Base-by-base conservation (phyloP, 2,888 invertebrate species). In the Cosmorhoe ocellata region DNA sequence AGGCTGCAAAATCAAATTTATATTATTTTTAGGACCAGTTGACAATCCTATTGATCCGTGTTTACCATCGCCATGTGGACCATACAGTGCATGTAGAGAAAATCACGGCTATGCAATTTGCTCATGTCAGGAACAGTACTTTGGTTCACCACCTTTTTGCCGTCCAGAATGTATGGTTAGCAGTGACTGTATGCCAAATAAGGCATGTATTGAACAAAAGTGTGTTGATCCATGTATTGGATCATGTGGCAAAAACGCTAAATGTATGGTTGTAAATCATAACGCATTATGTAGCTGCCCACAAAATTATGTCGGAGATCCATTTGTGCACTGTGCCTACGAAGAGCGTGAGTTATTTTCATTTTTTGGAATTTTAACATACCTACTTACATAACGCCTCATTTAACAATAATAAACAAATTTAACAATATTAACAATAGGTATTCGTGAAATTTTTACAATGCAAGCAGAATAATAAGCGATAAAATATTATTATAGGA, bases 271-370 rank as follows among this genome's bases (percentile, higher is more conserved):
- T 10, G 93, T 96, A 39, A 96, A 95, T 79, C 97, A 97, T 76
- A 96, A 95, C 77, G 95, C 97, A 31, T 93, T 96, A 58, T 97
- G 97, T 84, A 95, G 94, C 76, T 97, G 97, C 79, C 92, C 93
- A 42, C 86, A 92, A 59, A 94, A 94, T 63, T 94, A 92, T 76
- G 92, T 91, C 28, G 97, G 97, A 46, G 96, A 97, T 90, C 96
- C 97, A 51, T 96, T 96, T 74, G 89, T 94, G 48, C 92, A 93
- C 67, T 96, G 96, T 73, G 73, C 92, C 31, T 87, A 84, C 59
- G 92, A 94, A 91, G 91, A 92, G 81, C 91, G 95, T 94, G 92
- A 94, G 94, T 82, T 39, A 49, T 53, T 37, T 4, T 46, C 46
- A 10, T 39, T 7, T 43, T 18, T 18, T 32, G 26, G 28, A 32